phyloP scores from a whole-genome alignment of 2,888 invertebrate genomes.

The Scrobipalpa costella region DNA sequence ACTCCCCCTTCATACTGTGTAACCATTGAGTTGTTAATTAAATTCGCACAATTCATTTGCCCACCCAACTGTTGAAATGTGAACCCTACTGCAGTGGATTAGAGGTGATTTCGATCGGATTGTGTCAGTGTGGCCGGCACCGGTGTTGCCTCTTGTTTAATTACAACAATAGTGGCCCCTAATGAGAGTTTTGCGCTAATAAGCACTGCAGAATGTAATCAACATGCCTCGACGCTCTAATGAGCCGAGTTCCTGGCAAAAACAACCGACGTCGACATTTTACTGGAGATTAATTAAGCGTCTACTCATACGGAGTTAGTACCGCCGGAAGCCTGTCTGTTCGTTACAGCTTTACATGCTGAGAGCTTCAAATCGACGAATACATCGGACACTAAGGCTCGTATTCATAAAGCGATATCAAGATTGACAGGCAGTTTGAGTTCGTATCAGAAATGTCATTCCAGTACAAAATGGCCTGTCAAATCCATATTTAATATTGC shows the following conservation, averaged over 20 bases:
- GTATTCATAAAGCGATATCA: no score
- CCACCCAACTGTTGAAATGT: constrained; percentile 33
- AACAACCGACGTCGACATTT: constrained; percentile 75
- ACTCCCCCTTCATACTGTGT: constrained; percentile 65
- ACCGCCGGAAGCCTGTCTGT: constrained; percentile 30
- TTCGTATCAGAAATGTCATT: no score
- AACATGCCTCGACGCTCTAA: constrained; percentile 79
- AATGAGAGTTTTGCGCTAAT: constrained; percentile 80
- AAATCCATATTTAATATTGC: no score
- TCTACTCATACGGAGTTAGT: constrained; percentile 63
- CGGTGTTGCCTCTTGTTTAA: constrained; percentile 75
- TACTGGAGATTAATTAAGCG: constrained; percentile 78
- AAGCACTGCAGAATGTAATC: constrained; percentile 81
- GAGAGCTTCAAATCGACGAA: constrained; percentile 42
- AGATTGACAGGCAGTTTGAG: no score
- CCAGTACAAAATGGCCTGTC: no score
- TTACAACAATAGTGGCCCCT: constrained; percentile 81
- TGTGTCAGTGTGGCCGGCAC: constrained; percentile 40
- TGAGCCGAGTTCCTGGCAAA: constrained; percentile 79
- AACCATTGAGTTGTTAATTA: constrained; percentile 79
- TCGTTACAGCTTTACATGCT: constrained; percentile 51
- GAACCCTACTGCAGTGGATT: constrained; percentile 47
- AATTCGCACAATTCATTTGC: constrained; percentile 69
- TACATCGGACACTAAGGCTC: neutral
- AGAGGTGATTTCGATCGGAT: constrained; percentile 55